These are phyloP conservation scores for Fabriciana adippe DNA, from an alignment of 2,888 invertebrate genomes.

Conservation along the genomic window DNA sequence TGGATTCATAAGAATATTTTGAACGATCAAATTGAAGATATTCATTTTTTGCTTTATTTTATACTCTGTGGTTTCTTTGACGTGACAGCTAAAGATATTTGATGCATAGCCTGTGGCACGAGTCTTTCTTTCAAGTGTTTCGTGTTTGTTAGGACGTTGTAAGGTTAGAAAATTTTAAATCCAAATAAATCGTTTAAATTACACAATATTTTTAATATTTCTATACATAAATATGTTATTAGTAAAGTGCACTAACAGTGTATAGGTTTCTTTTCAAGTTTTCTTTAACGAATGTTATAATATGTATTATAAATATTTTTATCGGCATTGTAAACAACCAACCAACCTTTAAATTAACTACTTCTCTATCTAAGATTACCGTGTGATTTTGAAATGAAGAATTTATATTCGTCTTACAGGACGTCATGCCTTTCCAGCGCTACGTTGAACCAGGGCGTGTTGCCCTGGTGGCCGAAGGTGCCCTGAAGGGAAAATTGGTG, in stretches of 20 bases:
- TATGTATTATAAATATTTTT: constrained; percentile 15
- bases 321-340: constrained; percentile 26
- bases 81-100: not conserved
- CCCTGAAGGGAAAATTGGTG: constrained; percentile 94
- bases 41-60: not conserved
- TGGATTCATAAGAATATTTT: too few relatives aligned
- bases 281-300: not conserved
- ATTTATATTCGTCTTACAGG: constrained; percentile 55
- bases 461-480: constrained; percentile 96
- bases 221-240: constrained; percentile 10
- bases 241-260: constrained; percentile 6
- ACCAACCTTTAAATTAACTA: not conserved
- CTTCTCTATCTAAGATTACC: not conserved
- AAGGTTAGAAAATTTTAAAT: constrained; percentile 73
- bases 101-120: constrained; percentile 12
- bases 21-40: too few relatives aligned
- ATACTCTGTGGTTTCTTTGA: constrained; percentile 3
- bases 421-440: constrained; percentile 90
- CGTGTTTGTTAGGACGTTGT: constrained; percentile 70
- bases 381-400: constrained; percentile 19
- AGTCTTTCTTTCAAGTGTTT: constrained; percentile 49
- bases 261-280: constrained; percentile 5
- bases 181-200: constrained; percentile 53
- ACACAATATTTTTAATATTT: constrained; percentile 12
- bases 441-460: constrained; percentile 99